Percentiles rank a stretch among this genome's conserved stretches.
phyloP scores from a whole-genome alignment of 2,888 invertebrate genomes.

The Drosophila niveifrons region DNA sequence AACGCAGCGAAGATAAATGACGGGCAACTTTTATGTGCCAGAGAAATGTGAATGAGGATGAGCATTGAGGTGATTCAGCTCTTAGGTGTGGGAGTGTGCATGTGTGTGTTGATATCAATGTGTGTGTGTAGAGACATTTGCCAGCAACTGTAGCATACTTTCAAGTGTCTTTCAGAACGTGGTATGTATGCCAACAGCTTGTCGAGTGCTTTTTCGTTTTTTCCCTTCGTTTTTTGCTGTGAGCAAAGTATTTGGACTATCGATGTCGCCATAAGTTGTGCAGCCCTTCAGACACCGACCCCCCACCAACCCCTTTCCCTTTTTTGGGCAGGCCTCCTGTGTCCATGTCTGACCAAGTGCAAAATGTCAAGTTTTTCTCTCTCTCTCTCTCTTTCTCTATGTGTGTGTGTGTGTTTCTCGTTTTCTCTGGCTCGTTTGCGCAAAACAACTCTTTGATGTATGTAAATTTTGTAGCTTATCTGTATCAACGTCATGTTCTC shows the following conservation, averaged over 20 bases:
- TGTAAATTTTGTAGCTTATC: slow-evolving; percentile 75
- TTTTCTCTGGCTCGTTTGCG: slow-evolving; percentile 33
- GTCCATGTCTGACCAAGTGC: slow-evolving; percentile 77
- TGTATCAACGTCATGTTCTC: slow-evolving; percentile 55
- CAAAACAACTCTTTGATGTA: slow-evolving; percentile 64
- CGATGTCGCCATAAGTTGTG: slow-evolving; percentile 81
- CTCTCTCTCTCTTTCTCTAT: not conserved
- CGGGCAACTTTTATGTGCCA: slow-evolving; percentile 61
- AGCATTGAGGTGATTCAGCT: slow-evolving; percentile 30
- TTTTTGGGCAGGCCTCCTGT: slow-evolving; percentile 27
- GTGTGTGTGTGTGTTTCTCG: slow-evolving; percentile 22
- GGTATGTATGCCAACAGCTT: slow-evolving; percentile 82
- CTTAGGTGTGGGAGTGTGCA: slow-evolving; percentile 8
- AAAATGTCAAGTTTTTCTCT: slow-evolving; percentile 73
- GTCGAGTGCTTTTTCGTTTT: slow-evolving; percentile 76
- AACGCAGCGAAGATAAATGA: slow-evolving; percentile 70
- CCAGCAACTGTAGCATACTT: slow-evolving; percentile 75
- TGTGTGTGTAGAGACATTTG: slow-evolving; percentile 59
- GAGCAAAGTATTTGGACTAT: slow-evolving; percentile 75
- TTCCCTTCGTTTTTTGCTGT: slow-evolving; percentile 35
- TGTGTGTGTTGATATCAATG: slow-evolving; percentile 1
- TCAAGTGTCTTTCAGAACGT: slow-evolving; percentile 74
- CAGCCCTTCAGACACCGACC: slow-evolving; percentile 64
- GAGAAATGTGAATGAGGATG: slow-evolving; percentile 34
- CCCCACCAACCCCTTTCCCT: slow-evolving; percentile 19